Conservation (phyloP, 2,113 vertebrate genomes). For the Ameiurus melas region DNA sequence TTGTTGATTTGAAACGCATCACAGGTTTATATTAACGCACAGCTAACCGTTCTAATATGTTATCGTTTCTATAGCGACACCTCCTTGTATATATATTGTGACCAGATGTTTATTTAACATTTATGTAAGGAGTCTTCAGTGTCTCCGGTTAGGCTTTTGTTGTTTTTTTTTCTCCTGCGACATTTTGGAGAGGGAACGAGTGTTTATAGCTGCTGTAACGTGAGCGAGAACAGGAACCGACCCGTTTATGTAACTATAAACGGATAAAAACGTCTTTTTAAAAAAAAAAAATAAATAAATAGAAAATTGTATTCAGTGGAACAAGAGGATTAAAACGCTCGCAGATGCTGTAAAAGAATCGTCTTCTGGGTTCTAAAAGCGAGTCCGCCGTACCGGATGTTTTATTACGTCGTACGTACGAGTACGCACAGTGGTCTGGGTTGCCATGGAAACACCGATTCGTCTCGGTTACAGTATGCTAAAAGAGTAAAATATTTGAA, state of each 20-base stretch:
- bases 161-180: no score
- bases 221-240: neutral
- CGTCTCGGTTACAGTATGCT: no score
- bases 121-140: neutral
- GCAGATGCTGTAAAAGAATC: neutral
- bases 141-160: neutral
- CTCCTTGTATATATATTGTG: neutral
- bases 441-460: conserved; percentile 6
- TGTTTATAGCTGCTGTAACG: neutral
- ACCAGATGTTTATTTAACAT: no score
- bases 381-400: neutral
- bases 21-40: neutral
- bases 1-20: neutral
- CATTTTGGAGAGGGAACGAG: neutral
- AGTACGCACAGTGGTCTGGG: neutral
- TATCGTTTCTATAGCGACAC: neutral
- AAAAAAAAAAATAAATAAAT: neutral
- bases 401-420: neutral
- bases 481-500: neutral
- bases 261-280: neutral
- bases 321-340: neutral
- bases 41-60: no score
- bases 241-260: neutral
- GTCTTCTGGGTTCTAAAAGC: neutral
- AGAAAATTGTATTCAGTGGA: neutral